phyloP scores from a whole-genome alignment of 1,140 invertebrate species.

The Bombus cullumanus region DNA sequence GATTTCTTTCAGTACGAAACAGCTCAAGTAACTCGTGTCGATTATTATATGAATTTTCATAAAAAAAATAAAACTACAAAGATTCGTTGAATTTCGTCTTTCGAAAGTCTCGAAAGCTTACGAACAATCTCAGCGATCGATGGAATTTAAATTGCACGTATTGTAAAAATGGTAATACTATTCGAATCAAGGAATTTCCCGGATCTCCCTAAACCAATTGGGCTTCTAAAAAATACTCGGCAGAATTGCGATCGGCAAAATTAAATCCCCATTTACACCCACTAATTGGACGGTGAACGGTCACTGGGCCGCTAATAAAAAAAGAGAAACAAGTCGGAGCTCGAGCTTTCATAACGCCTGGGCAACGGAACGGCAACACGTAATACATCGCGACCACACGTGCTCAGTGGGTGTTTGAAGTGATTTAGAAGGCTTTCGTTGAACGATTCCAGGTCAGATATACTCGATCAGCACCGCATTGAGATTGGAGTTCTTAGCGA shows the following conservation, averaged over 20 bases:
- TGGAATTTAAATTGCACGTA: background rate
- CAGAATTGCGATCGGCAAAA: background rate
- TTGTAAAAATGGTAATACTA: background rate
- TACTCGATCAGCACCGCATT: conserved; percentile 82
- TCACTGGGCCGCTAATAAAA: conserved; percentile 9
- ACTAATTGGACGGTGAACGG: conserved; percentile 2
- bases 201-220: background rate
- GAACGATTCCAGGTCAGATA: conserved; percentile 85
- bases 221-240: background rate
- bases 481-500: conserved; percentile 60
- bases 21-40: too few relatives aligned
- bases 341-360: conserved; percentile 37
- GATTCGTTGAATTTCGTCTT: too few relatives aligned
- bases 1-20: too few relatives aligned
- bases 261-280: background rate
- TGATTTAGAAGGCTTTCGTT: conserved; percentile 65
- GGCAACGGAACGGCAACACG: conserved; percentile 14
- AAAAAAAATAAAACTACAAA: too few relatives aligned
- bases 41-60: too few relatives aligned
- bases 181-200: background rate
- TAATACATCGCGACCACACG: background rate
- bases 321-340: background rate
- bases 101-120: too few relatives aligned
- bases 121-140: background rate
- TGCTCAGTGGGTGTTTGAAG: conserved; percentile 26